Conservation (phyloP, 2,888 invertebrate genomes). For the Thalpophila matura region DNA sequence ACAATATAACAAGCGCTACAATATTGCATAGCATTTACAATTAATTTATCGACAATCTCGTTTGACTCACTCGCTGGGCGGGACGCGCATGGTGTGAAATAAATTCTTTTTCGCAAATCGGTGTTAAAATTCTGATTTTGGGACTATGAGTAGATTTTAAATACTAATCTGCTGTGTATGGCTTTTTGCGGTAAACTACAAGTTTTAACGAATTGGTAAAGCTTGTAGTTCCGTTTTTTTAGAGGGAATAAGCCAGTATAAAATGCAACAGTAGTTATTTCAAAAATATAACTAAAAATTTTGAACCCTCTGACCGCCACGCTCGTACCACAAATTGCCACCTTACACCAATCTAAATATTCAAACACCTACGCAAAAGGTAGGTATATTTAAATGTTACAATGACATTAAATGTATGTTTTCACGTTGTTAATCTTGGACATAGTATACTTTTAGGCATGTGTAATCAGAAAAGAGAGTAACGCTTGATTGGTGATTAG, state of each 20-base stretch:
- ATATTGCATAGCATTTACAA: slow-evolving; percentile 1
- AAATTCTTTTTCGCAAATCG: slow-evolving; percentile 47
- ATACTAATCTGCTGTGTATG: slow-evolving; percentile 41
- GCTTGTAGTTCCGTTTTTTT: slow-evolving; percentile 50
- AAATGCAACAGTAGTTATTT: slow-evolving; percentile 29
- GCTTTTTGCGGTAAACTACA: slow-evolving; percentile 52
- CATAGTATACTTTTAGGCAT: slow-evolving; percentile 6
- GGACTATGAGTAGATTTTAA: slow-evolving; percentile 39
- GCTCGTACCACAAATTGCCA: slow-evolving; percentile 55
- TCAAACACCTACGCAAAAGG: too few species aligned
- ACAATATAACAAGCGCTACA: neutral
- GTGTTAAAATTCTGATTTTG: slow-evolving; percentile 62
- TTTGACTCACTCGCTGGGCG: slow-evolving; percentile 55
- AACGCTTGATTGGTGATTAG: slow-evolving; percentile 1
- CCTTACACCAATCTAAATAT: slow-evolving; percentile 20
- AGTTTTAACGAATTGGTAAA: slow-evolving; percentile 45
- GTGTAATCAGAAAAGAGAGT: slow-evolving; percentile 1
- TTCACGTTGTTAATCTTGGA: neutral
- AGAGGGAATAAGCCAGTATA: slow-evolving; percentile 45
- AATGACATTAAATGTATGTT: neutral
- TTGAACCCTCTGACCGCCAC: slow-evolving; percentile 54
- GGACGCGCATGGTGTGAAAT: slow-evolving; percentile 67
- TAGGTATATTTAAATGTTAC: neutral
- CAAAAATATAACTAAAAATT: slow-evolving; percentile 41
- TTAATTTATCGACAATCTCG: slow-evolving; percentile 68